These are phyloP conservation scores for Abramis brama DNA, from an alignment of 2,113 vertebrate species.

Conservation along the genomic window DNA sequence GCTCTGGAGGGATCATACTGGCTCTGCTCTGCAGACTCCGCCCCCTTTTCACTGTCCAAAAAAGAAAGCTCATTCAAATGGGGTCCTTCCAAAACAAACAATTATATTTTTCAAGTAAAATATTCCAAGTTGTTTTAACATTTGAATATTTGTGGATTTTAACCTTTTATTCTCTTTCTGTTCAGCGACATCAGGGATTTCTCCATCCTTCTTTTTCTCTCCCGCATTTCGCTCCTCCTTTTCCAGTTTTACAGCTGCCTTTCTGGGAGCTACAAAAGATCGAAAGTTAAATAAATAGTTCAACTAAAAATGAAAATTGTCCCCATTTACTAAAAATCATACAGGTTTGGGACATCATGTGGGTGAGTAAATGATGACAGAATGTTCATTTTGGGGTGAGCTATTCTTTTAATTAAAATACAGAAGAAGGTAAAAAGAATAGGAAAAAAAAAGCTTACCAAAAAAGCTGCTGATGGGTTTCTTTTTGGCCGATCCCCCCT, in stretches of 20 bases:
- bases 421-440: background rate
- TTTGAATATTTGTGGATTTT: background rate
- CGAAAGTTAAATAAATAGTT: background rate
- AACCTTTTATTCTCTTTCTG: slow-evolving; percentile 69
- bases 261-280: slow-evolving; percentile 77
- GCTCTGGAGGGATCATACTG: slow-evolving; percentile 80
- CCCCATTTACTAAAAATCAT: background rate
- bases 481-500: slow-evolving; percentile 66
- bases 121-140: background rate
- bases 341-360: background rate
- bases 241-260: slow-evolving; percentile 70
- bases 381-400: background rate
- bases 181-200: slow-evolving; percentile 55
- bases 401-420: background rate
- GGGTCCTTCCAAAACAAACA: background rate
- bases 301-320: background rate
- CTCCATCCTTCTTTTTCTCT: slow-evolving; percentile 50
- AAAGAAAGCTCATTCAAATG: background rate
- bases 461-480: slow-evolving; percentile 83
- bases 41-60: slow-evolving; percentile 63
- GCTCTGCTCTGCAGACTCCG: slow-evolving; percentile 37
- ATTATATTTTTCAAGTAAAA: background rate
- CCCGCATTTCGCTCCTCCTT: slow-evolving; percentile 60
- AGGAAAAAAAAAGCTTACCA: slow-evolving; percentile 68
- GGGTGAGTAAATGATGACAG: background rate